phyloP scores from a whole-genome alignment of 2,113 vertebrate genomes.

The Phrynosoma platyrhinos region DNA sequence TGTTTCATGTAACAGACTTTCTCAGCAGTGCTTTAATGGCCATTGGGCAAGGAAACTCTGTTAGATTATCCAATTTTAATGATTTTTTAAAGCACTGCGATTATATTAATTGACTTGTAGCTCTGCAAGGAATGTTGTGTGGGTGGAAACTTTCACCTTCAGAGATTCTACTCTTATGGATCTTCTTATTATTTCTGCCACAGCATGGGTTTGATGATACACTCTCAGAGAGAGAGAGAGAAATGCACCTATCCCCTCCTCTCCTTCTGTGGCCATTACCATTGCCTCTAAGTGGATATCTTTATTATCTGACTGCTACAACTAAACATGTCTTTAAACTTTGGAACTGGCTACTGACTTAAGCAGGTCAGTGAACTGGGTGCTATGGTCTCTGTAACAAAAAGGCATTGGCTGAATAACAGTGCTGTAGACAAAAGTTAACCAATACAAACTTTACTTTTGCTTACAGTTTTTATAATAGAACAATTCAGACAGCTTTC shows the following conservation, averaged over 20 bases:
- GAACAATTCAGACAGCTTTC: no score
- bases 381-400: neutral
- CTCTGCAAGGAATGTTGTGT: neutral
- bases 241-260: neutral
- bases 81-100: slow-evolving; percentile 4
- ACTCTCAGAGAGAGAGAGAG: neutral
- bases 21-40: neutral
- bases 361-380: neutral
- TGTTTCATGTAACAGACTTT: neutral
- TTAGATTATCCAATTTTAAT: neutral
- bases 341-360: neutral
- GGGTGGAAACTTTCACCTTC: neutral
- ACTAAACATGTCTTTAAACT: neutral
- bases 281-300: neutral
- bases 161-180: neutral
- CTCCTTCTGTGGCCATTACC: neutral
- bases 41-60: slow-evolving; percentile 2
- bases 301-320: neutral
- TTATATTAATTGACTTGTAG: slow-evolving; percentile 8
- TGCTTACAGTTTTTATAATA: no score
- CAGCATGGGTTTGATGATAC: neutral
- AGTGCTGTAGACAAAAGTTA: neutral
- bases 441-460: neutral
- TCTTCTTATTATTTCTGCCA: neutral
- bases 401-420: neutral